phyloP scores from a whole-genome alignment of 1,140 invertebrate genomes.

The Agrilus planipennis region DNA sequence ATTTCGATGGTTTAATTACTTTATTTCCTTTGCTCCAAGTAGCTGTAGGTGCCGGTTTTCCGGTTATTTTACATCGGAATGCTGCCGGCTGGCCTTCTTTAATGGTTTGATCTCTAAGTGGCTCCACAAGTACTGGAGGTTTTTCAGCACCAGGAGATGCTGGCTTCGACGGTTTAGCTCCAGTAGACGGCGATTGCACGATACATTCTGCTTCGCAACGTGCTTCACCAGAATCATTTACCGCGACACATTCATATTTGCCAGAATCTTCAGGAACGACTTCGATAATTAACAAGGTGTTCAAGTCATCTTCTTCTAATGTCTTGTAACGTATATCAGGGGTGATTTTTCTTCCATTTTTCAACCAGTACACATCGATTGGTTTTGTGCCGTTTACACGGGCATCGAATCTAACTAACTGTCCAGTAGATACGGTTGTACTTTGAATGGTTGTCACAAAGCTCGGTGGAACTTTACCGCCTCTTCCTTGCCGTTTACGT shows the following conservation, averaged over 20 bases:
- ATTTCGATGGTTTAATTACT: conserved; percentile 89
- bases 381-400: conserved; percentile 79
- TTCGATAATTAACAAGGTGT: conserved; percentile 77
- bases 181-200: conserved; percentile 53
- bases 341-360: conserved; percentile 79
- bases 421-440: conserved; percentile 62
- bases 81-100: conserved; percentile 77
- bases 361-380: conserved; percentile 86
- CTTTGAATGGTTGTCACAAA: conserved; percentile 79
- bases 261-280: conserved; percentile 74
- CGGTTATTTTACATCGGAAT: conserved; percentile 75
- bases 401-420: conserved; percentile 73
- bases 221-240: conserved; percentile 79
- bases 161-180: conserved; percentile 47
- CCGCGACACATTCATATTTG: conserved; percentile 85
- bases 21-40: conserved; percentile 90
- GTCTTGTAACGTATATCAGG: conserved; percentile 79
- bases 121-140: conserved; percentile 66
- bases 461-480: conserved; percentile 70
- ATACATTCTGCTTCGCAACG: conserved; percentile 76
- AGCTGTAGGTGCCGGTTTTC: conserved; percentile 67
- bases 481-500: conserved; percentile 57
- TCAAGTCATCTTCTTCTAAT: conserved; percentile 75
- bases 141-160: conserved; percentile 53
- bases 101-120: conserved; percentile 70